These are phyloP conservation scores for Corythornis vintsioides DNA, from an alignment of 2,113 vertebrate species.

Conservation along the genomic window DNA sequence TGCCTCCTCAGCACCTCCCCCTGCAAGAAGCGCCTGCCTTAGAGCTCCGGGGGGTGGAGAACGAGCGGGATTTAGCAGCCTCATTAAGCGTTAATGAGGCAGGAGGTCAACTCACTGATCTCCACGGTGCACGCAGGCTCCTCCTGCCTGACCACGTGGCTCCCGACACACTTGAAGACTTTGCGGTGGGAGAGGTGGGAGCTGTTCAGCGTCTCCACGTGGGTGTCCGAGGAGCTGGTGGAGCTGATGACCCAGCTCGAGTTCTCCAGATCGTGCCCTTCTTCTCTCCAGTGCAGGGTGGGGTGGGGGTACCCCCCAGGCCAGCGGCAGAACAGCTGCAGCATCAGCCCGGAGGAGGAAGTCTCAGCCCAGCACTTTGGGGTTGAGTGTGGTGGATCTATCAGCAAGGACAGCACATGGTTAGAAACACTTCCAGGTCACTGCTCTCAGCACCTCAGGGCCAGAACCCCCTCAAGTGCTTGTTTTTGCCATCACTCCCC, in stretches of 20 bases:
- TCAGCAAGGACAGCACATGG: not conserved
- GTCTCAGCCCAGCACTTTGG: conserved; percentile 77
- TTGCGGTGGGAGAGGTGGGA: conserved; percentile 73
- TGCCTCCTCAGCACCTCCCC: not conserved
- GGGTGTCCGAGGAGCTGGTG: conserved; percentile 14
- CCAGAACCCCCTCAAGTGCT: not conserved
- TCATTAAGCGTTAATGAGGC: not conserved
- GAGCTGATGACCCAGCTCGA: conserved; percentile 53
- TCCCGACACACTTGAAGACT: conserved; percentile 79
- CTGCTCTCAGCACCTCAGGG: not conserved
- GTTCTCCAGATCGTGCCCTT: conserved; percentile 48
- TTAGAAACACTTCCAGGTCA: not conserved
- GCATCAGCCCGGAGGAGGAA: not conserved
- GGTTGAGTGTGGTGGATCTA: conserved; percentile 76
- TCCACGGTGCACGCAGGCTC: conserved; percentile 75
- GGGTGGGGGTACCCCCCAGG: conserved; percentile 83
- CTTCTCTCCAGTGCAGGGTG: conserved; percentile 79
- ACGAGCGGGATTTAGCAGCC: not conserved
- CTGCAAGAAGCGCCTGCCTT: rapidly evolving
- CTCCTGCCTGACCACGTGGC: conserved; percentile 47
- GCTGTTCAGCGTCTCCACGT: conserved; percentile 75
- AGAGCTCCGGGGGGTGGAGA: not conserved
- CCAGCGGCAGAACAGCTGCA: conserved; percentile 87
- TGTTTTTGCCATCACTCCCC: not conserved
- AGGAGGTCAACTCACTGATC: conserved; percentile 81